Conservation (phyloP, 2,888 invertebrate genomes). For the Orthosia gracilis region DNA sequence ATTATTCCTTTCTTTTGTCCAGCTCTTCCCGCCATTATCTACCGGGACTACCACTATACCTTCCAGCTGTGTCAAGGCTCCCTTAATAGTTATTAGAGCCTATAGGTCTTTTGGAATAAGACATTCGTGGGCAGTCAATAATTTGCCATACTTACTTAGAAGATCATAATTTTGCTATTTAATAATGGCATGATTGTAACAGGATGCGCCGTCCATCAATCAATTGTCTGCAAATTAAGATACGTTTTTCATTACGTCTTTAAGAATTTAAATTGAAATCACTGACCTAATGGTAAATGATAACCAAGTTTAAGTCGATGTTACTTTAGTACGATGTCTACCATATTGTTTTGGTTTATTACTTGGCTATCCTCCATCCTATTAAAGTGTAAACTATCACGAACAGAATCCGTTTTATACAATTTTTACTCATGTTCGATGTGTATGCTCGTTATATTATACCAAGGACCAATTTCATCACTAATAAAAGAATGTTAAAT, state of each 20-base stretch:
- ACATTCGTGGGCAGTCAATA: no score
- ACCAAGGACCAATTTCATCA: neutral
- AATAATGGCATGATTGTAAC: conserved; percentile 3
- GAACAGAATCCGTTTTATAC: no score
- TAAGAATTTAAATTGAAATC: conserved; percentile 7
- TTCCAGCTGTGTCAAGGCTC: no score
- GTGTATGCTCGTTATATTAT: no score
- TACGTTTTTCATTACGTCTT: neutral
- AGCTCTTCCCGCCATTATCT: no score
- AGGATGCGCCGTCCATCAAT: conserved; percentile 7
- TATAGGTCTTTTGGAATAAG: no score
- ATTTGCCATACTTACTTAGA: neutral
- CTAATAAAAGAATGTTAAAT: neutral
- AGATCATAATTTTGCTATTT: neutral
- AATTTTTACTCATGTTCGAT: no score
- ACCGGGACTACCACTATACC: no score
- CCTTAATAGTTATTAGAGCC: no score
- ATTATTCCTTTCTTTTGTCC: no score
- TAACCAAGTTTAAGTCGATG: neutral
- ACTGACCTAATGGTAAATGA: neutral
- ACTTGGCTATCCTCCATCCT: neutral
- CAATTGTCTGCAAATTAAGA: conserved; percentile 17
- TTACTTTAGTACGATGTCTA: neutral
- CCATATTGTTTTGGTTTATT: neutral
- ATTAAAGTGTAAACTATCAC: neutral